Evolutionary conservation across 2,113 vertebrate genomes (phyloP), one percentile per base, ranked within the genome.

Genomic region (Pogona vitticeps): DNA sequence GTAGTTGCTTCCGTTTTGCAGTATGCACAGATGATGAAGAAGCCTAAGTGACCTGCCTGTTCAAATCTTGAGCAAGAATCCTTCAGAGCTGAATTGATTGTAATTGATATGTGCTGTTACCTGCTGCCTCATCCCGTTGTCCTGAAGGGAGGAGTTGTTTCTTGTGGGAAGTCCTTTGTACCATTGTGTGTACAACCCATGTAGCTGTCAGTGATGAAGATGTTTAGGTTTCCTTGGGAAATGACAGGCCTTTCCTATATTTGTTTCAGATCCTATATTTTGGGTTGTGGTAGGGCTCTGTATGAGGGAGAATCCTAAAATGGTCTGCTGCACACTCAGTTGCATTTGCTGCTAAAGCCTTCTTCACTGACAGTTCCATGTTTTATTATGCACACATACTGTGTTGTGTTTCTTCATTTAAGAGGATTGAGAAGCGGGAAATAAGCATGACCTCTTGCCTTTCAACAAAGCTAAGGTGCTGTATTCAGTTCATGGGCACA

Each of bases 391-490:
- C 59, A 31, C 12, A 40, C 36, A 56, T 67, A 86, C 38, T 28
- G 12, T 73, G 85, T n/a, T 4, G 10, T 38, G 56, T 52, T 15
- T 65, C 46, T n/a, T 40, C 70, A 28, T 72, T 26, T 10, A 38
- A 59, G 79, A 87, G 58, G 26, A 67, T 23, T n/a, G 36, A 56
- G 79, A 71, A 75, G n/a, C 36, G 63, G 79, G 36, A n/a, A 77
- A 28, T 65, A 82, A 65, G 70, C 15, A 38, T 56, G 79, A 33
- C 70, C 36, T 56, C 18, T 56, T 58, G 31, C 78, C 42, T 63
- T 38, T 61, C 79, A 67, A 40, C 26, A 67, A 63, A 76, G 58
- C 78, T 76, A 75, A 56, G 79, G 46, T 86, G 72, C 17, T 86
- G 40, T 31, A 36, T 71, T 87, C 42, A 56, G 71, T 18, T 87